These are phyloP conservation scores for Ceraclea dissimilis DNA, from an alignment of 2,888 invertebrate species.

Conservation along the genomic window DNA sequence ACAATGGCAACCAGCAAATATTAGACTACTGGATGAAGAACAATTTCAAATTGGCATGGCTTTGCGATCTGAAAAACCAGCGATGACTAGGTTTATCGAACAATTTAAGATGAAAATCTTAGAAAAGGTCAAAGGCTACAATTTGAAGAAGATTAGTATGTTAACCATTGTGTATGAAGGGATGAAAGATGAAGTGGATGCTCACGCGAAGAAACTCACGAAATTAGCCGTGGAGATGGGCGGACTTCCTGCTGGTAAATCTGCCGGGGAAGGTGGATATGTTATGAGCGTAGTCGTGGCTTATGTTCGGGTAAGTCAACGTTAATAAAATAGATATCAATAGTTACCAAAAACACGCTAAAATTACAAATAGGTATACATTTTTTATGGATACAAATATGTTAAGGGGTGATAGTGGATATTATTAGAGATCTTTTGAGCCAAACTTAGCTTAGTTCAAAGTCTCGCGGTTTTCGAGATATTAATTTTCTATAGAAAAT, in stretches of 20 bases:
- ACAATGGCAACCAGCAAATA: slow-evolving; percentile 90
- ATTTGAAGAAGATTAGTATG: slow-evolving; percentile 73
- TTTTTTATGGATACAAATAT: no score
- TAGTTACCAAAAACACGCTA: no score
- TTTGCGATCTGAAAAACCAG: slow-evolving; percentile 49
- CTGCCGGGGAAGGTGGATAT: slow-evolving; percentile 93
- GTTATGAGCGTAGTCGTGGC: slow-evolving; percentile 96
- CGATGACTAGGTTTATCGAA: slow-evolving; percentile 54
- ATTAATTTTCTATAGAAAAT: no score
- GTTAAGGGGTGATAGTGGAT: no score
- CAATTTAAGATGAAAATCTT: slow-evolving; percentile 65
- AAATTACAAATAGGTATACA: no score
- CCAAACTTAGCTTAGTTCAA: no score
- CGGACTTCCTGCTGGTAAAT: slow-evolving; percentile 85
- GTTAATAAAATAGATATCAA: not conserved
- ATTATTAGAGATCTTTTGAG: no score
- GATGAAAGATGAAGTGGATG: slow-evolving; percentile 59
- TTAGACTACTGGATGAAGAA: slow-evolving; percentile 92
- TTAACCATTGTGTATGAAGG: slow-evolving; percentile 94
- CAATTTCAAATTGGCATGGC: slow-evolving; percentile 88
- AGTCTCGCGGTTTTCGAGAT: no score
- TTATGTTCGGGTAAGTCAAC: slow-evolving; percentile 72
- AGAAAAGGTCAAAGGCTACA: slow-evolving; percentile 79
- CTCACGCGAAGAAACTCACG: slow-evolving; percentile 53
- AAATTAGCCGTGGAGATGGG: slow-evolving; percentile 66